A percentile compares a stretch with the other conserved stretches of the same genome.
Conservation (phyloP, 2,888 invertebrate genomes). For the Sceliomorpha sp. region DNA sequence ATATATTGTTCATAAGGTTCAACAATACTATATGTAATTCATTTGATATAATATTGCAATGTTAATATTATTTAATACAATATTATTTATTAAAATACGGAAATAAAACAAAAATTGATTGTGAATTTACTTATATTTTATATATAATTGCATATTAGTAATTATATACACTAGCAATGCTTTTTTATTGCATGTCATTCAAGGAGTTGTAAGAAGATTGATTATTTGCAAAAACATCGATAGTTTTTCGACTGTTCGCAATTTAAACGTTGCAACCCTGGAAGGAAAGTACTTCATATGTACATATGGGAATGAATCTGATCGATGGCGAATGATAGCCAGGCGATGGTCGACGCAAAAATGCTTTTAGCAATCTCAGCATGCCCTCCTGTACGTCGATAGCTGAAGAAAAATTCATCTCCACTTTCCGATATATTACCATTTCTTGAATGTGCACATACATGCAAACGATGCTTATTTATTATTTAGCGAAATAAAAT, state of each 20-base stretch:
- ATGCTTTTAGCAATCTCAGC: constrained; percentile 78
- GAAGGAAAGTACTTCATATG: constrained; percentile 55
- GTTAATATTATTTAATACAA: too few species aligned
- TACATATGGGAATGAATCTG: constrained; percentile 71
- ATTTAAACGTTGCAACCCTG: constrained; percentile 39
- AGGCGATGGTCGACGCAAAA: constrained; percentile 76
- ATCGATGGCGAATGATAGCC: constrained; percentile 76
- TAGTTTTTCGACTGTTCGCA: constrained; percentile 14
- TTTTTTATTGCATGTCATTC: too few species aligned
- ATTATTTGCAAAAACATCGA: constrained; percentile 11
- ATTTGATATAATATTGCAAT: too few species aligned
- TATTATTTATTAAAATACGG: too few species aligned
- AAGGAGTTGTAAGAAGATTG: background rate
- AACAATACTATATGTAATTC: too few species aligned
- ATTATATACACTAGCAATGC: too few species aligned
- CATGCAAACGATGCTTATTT: too few species aligned
- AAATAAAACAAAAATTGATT: background rate
- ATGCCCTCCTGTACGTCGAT: constrained; percentile 55
- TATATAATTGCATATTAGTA: too few species aligned
- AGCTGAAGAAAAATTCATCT: constrained; percentile 54
- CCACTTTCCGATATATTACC: too few species aligned
- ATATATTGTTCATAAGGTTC: too few species aligned
- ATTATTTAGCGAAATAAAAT: too few species aligned
- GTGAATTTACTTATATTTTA: background rate
- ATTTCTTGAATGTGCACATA: too few species aligned